These are phyloP conservation scores for Drosophila pectinifera DNA, from an alignment of 1,140 invertebrate genomes.

Conservation along the genomic window DNA sequence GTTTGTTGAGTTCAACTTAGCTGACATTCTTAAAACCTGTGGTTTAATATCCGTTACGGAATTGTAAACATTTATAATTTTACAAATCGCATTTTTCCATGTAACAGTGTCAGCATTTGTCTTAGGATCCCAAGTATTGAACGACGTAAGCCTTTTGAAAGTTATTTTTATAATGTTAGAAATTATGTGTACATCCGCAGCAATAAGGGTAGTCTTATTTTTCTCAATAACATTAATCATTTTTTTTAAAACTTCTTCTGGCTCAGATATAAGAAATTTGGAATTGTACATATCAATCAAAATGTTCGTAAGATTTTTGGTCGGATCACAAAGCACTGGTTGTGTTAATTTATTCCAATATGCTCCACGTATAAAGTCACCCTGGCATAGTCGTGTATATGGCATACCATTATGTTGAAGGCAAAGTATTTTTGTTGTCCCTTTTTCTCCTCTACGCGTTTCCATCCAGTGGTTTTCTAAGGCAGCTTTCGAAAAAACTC, in stretches of 20 bases:
- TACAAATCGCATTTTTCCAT: slow-evolving; percentile 63
- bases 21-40: slow-evolving; percentile 84
- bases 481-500: background rate
- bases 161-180: slow-evolving; percentile 81
- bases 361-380: slow-evolving; percentile 73
- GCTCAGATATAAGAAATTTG: slow-evolving; percentile 16
- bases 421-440: slow-evolving; percentile 59
- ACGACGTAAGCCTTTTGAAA: slow-evolving; percentile 1
- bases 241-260: slow-evolving; percentile 39
- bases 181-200: slow-evolving; percentile 86
- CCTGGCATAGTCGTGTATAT: slow-evolving; percentile 53
- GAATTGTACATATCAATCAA: slow-evolving; percentile 45
- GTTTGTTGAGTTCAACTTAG: slow-evolving; percentile 86
- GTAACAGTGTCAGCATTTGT: background rate
- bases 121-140: background rate
- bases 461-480: slow-evolving; percentile 60
- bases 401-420: slow-evolving; percentile 67
- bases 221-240: slow-evolving; percentile 55
- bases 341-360: slow-evolving; percentile 47
- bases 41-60: slow-evolving; percentile 85
- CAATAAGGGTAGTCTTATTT: slow-evolving; percentile 75
- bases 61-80: slow-evolving; percentile 86
- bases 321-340: slow-evolving; percentile 6
- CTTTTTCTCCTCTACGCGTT: slow-evolving; percentile 37
- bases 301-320: slow-evolving; percentile 39